These are phyloP conservation scores for Epinotia ramella DNA, from an alignment of 2,888 invertebrate species.

Conservation along the genomic window DNA sequence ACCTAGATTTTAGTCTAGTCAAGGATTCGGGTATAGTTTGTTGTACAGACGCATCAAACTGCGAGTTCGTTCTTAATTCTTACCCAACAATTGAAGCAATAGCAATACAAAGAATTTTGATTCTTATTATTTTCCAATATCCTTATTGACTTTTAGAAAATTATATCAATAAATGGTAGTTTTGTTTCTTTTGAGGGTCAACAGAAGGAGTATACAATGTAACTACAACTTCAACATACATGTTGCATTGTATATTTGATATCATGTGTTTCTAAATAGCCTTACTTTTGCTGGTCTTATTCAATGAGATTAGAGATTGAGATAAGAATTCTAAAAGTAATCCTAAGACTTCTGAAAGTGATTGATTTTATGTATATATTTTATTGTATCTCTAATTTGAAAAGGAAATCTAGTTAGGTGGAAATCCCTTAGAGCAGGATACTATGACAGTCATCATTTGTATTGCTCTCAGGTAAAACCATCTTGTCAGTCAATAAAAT, in stretches of 20 bases:
- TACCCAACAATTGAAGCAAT: slow-evolving; percentile 11
- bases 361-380: too few relatives aligned
- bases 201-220: slow-evolving; percentile 8
- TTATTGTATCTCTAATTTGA: too few relatives aligned
- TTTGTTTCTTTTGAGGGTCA: not conserved
- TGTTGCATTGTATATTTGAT: not conserved
- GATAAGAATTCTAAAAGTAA: too few relatives aligned
- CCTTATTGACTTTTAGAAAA: slow-evolving; percentile 14
- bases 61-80: slow-evolving; percentile 20
- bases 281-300: not conserved
- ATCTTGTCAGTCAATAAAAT: too few relatives aligned
- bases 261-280: not conserved
- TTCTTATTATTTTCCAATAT: slow-evolving; percentile 15
- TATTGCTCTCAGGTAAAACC: too few relatives aligned
- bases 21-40: slow-evolving; percentile 39
- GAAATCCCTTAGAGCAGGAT: too few relatives aligned
- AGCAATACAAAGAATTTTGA: slow-evolving; percentile 26
- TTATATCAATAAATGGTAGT: not conserved
- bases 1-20: slow-evolving; percentile 43
- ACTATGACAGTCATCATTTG: too few relatives aligned
- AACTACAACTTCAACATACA: not conserved
- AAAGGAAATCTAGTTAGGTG: too few relatives aligned
- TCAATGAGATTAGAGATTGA: too few relatives aligned
- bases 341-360: too few relatives aligned
- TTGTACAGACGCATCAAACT: slow-evolving; percentile 18